Conservation (phyloP, 2,888 invertebrate species). For the Agrotis clavis region DNA sequence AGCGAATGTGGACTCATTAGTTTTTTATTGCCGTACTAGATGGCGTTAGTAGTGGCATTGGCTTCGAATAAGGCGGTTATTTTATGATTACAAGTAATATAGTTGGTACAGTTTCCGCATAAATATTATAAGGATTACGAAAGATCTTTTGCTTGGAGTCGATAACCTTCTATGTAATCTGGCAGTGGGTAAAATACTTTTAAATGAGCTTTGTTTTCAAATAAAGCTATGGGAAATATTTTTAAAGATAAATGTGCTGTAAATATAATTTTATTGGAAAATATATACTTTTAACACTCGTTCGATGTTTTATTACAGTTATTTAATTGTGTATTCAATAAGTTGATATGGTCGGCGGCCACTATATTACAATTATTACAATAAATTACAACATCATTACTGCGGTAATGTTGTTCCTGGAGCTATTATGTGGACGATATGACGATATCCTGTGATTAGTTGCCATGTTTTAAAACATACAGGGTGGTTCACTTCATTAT, state of each 20-base stretch:
- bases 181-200: constrained; percentile 36
- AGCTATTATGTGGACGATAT: constrained; percentile 63
- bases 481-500: constrained; percentile 56
- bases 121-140: constrained; percentile 45
- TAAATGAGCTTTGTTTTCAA: constrained; percentile 5
- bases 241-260: constrained; percentile 19
- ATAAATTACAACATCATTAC: constrained; percentile 75
- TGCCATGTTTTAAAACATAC: constrained; percentile 56
- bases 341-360: constrained; percentile 21
- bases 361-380: constrained; percentile 62
- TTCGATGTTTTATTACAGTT: constrained; percentile 31
- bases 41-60: constrained; percentile 69
- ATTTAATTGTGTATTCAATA: constrained; percentile 47
- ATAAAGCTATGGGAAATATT: constrained; percentile 26
- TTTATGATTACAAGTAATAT: constrained; percentile 56
- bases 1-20: constrained; percentile 42
- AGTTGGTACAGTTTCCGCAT: constrained; percentile 43
- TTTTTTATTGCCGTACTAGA: constrained; percentile 62
- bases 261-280: constrained; percentile 6
- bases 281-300: constrained; percentile 8
- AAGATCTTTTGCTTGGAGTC: constrained; percentile 45
- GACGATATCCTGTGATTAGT: constrained; percentile 60
- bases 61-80: constrained; percentile 53
- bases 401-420: constrained; percentile 64
- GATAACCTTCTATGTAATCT: constrained; percentile 30